Conservation (phyloP, 2,113 vertebrate genomes). For the Zapornia atra region DNA sequence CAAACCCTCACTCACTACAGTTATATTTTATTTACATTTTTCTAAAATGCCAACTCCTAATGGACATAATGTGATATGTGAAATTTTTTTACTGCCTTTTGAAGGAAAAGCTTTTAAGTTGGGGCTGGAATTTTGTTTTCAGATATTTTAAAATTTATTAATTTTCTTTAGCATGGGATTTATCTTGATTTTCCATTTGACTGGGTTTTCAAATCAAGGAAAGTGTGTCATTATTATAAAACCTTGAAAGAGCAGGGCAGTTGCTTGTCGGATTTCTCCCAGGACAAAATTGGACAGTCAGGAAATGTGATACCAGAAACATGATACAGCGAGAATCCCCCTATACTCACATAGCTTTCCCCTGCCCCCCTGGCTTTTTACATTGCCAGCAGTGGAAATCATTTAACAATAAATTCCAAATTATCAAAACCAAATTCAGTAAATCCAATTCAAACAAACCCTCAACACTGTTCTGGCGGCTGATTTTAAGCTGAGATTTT, state of each 20-base stretch:
- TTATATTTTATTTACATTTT: neutral
- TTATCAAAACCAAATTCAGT: neutral
- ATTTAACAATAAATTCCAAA: neutral
- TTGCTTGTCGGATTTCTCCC: neutral
- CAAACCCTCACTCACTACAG: neutral
- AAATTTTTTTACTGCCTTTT: neutral
- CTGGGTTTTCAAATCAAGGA: neutral
- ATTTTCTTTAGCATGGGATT: neutral
- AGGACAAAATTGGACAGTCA: neutral
- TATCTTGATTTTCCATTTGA: neutral
- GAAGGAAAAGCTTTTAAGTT: neutral
- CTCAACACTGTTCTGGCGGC: neutral
- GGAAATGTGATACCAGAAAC: neutral
- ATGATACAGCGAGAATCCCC: neutral
- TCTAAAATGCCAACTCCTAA: neutral
- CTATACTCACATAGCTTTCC: neutral
- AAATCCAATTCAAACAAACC: neutral
- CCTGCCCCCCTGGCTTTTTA: neutral
- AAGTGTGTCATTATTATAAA: neutral
- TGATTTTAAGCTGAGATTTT: neutral
- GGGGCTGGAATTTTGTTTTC: neutral
- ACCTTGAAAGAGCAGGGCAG: neutral
- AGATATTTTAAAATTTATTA: neutral
- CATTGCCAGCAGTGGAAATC: neutral
- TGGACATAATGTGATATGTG: accelerated